Evolutionary conservation across 2,113 vertebrate species (phyloP), one percentile per base, ranked within the genome.

Genomic region (Aegotheles bennettii): DNA sequence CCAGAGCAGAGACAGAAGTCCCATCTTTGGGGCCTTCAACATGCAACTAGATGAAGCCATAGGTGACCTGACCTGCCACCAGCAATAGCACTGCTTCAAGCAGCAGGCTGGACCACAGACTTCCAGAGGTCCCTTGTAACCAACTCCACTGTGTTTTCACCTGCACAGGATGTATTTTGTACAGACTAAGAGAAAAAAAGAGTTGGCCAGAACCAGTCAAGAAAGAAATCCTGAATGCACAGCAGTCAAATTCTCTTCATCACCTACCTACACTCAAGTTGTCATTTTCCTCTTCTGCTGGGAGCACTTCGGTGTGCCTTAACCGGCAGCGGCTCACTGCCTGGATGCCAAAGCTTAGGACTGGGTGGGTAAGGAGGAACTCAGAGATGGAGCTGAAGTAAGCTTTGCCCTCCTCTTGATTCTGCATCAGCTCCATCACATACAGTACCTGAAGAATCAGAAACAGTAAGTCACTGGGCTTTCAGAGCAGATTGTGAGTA

Each of bases 341-440:
- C 89, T 99, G 98, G 63, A 99, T 98, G 29, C 99, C 99, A 8
- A 99, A 99, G 97, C 99, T 99, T 16, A 99, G 98, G 48, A 99
- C 99, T 0, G 99, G 99, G 90, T 99, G 99, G n/a, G 99, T 99
- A 29, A 99, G 98, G 83, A 99, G 97, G 97, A 99, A 99, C 97
- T 99, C 99, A 0, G 99, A 99, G 91, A 99, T 98, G 3, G 99
- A 99, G n/a, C 98, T 99, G 96, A 99, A 99, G 79, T 97, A 98
- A 51, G 99, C 99, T 38, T 98, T 98, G 40, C 99, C 99, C 25
- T 99, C 99, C 33, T 99, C 99, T 95, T 99, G 98, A 94, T 99
- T 99, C 97, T 99, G 99, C 36, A 98, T 97, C 78, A 99, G 97
- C 96, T 99, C 99, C 99, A 99, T 99, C 96, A 99, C 99, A 10